Base-by-base conservation (phyloP, 2,888 invertebrate species). In the Drosophila nr. perissopoda region DNA sequence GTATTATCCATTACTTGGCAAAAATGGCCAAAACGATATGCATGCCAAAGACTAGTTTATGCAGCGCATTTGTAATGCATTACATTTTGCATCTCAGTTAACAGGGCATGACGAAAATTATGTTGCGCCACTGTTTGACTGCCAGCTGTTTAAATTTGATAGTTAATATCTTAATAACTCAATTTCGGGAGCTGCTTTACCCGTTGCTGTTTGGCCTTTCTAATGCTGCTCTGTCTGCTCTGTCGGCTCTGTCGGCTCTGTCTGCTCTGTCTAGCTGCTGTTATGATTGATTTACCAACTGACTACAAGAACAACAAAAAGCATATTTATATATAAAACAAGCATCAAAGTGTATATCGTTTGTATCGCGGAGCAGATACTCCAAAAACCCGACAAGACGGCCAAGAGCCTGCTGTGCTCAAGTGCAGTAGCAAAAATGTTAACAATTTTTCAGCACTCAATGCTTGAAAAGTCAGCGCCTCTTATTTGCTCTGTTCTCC, bases 361-460 rank as follows among this genome's bases (percentile, higher is more conserved):
- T 27, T 34, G n/a, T 31, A 13, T n/a, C 13, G n/a, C 40, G 29
- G 33, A 31, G 18, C 62, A 25, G 42, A 42, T 66, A 54, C 54
- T 49, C 48, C 38, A 56, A 49, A 68, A 66, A 66, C 49, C 58
- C 53, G 45, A 18, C 33, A 27, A 59, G 54, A 62, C 45, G 52
- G 42, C 56, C 25, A 42, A 52, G 33, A 57, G 61, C 56, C 38
- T 38, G 56, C 59, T 29, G 21, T 64, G 77, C 78, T 87, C 87
- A 89, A 89, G 87, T 89, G 89, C 87, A 87, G 87, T 87, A 87
- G 87, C 87, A 84, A 89, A 86, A 87, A 87, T 89, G 81, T 87
- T 83, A 87, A 87, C 84, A 87, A 87, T 89, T 87, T 88, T 87
- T 85, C 78, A 86, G 86, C 82, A 83, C 84, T 84, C 81, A 79